Evolutionary conservation across 2,113 vertebrate species (phyloP).

Genomic region (Solea senegalensis): DNA sequence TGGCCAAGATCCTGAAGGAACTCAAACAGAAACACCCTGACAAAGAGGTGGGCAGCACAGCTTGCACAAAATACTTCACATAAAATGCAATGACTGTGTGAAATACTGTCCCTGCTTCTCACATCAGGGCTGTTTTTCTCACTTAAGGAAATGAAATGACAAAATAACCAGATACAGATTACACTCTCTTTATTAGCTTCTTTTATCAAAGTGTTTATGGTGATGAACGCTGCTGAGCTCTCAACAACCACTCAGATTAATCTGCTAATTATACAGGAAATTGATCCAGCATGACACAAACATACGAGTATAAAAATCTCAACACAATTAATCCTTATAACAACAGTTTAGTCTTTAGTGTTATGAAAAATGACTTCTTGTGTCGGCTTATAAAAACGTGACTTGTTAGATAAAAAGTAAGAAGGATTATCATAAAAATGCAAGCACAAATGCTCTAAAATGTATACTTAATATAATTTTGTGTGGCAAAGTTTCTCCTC

Average conservation of each 20-base stretch:
- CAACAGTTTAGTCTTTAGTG: too few species aligned
- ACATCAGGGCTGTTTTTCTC: background rate
- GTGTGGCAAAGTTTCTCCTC: too few species aligned
- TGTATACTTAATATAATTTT: too few species aligned
- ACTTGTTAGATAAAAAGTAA: too few species aligned
- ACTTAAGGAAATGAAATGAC: slow-evolving; percentile 1
- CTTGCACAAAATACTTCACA: background rate
- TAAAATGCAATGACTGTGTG: background rate
- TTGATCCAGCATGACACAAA: too few species aligned
- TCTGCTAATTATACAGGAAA: background rate
- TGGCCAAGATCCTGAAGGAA: slow-evolving; percentile 98
- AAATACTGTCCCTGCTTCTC: background rate
- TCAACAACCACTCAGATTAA: slow-evolving; percentile 15
- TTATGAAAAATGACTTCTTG: too few species aligned
- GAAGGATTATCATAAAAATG: too few species aligned
- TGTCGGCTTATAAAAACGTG: too few species aligned
- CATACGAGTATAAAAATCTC: too few species aligned
- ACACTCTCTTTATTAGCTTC: background rate
- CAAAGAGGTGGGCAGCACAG: slow-evolving; percentile 83
- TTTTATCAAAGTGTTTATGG: slow-evolving; percentile 19
- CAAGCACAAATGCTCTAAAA: too few species aligned
- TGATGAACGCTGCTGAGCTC: slow-evolving; percentile 8
- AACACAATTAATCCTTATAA: background rate
- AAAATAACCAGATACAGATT: slow-evolving; percentile 23
- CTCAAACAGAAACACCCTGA: slow-evolving; percentile 98